phyloP scores from a whole-genome alignment of 92 coral and sea anemone genomes.

The Phenganax marumi region DNA sequence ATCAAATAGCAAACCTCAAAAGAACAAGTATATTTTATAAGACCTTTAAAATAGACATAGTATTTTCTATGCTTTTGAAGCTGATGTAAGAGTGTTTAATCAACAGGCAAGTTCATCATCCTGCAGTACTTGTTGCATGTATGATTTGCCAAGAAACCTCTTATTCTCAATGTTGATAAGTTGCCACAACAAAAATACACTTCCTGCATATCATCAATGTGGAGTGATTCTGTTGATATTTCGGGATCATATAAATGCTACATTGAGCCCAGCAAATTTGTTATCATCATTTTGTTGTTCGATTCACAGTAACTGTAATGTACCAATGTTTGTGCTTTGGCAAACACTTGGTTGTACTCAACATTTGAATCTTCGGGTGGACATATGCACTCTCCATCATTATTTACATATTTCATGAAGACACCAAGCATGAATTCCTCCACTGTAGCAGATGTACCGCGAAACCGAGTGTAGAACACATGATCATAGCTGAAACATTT shows the following conservation, averaged over 20 bases:
- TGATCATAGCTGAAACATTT: slow-evolving; percentile 37
- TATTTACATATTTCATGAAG: slow-evolving; percentile 41
- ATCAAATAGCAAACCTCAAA: no score
- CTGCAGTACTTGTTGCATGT: no score
- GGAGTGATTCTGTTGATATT: slow-evolving; percentile 33
- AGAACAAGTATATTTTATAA: no score
- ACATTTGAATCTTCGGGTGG: slow-evolving; percentile 26
- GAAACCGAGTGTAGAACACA: slow-evolving; percentile 8
- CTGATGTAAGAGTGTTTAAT: no score
- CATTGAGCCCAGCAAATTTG: slow-evolving; percentile 46
- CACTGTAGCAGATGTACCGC: slow-evolving; percentile 29
- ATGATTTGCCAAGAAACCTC: slow-evolving; percentile 10
- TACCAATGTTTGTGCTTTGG: no score
- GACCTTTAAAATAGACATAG: no score
- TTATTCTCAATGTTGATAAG: slow-evolving; percentile 20
- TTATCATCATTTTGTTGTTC: no score
- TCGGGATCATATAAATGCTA: slow-evolving; percentile 57
- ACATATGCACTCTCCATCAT: no score
- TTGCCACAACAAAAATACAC: slow-evolving; percentile 54
- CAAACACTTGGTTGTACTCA: no score
- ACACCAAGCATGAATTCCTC: slow-evolving; percentile 39
- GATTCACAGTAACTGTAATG: no score
- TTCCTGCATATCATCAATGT: slow-evolving; percentile 4
- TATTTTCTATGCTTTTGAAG: no score
- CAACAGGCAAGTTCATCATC: no score